These are phyloP conservation scores for Monochamus alternatus DNA, from an alignment of 2,888 invertebrate genomes.

Conservation along the genomic window DNA sequence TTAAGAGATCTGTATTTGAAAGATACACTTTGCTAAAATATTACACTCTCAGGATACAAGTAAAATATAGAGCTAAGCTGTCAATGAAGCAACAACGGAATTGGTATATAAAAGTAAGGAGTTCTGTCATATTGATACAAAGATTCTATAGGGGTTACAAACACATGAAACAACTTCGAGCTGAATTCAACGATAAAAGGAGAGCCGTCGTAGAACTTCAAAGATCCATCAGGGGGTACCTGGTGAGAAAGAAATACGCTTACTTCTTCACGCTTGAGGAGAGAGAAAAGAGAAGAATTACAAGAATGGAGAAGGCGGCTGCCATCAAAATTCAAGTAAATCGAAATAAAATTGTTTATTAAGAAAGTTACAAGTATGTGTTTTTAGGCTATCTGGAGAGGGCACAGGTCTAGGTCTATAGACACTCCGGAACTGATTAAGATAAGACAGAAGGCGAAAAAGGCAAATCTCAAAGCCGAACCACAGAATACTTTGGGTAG, in stretches of 20 bases:
- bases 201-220: constrained; percentile 70
- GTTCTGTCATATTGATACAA: constrained; percentile 71
- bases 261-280: constrained; percentile 58
- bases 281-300: constrained; percentile 68
- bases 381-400: constrained; percentile 69
- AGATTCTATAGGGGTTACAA: constrained; percentile 64
- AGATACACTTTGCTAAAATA: constrained; percentile 25
- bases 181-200: constrained; percentile 35
- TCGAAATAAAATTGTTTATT: constrained; percentile 24
- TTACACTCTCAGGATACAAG: constrained; percentile 42
- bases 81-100: constrained; percentile 67
- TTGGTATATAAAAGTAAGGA: constrained; percentile 66
- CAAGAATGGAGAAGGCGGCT: constrained; percentile 70
- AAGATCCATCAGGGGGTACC: constrained; percentile 57
- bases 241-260: constrained; percentile 58
- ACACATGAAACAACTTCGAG: constrained; percentile 58
- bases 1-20: constrained; percentile 37
- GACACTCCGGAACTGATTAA: constrained; percentile 56
- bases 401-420: constrained; percentile 63
- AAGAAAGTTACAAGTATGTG: constrained; percentile 4
- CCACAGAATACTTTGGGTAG: constrained; percentile 66
- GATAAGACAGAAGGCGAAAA: constrained; percentile 63
- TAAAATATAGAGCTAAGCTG: constrained; percentile 55
- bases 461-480: constrained; percentile 63
- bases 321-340: constrained; percentile 78